These are phyloP conservation scores for Theropithecus gelada DNA, from an alignment of 2,113 vertebrate species.

Conservation along the genomic window DNA sequence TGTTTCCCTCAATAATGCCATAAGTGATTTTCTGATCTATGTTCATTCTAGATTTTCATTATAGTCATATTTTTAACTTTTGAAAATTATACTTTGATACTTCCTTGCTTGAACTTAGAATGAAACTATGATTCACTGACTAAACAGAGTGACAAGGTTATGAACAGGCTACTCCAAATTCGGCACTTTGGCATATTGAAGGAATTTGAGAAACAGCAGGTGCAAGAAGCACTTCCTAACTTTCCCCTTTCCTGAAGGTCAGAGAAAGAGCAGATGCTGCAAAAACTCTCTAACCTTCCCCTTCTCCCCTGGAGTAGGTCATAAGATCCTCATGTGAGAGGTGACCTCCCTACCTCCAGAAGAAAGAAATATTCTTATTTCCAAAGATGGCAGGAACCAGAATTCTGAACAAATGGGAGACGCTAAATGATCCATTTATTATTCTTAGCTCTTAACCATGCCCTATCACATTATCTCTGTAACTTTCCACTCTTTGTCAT, in stretches of 20 bases:
- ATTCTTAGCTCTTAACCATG: not conserved
- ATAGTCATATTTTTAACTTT: not conserved
- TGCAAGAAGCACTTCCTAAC: not conserved
- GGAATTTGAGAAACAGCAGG: not conserved
- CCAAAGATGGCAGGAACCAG: not conserved
- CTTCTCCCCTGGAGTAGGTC: not conserved
- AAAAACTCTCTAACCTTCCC: not conserved
- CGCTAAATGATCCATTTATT: not conserved
- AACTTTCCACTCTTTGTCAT: not conserved
- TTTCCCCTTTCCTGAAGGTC: not conserved
- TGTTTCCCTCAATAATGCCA: not conserved
- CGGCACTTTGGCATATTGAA: too few relatives aligned
- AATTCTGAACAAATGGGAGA: not conserved
- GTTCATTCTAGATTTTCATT: not conserved
- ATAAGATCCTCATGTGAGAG: not conserved
- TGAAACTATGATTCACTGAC: not conserved
- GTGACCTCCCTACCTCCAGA: too few relatives aligned
- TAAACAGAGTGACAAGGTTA: not conserved
- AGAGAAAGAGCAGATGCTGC: not conserved
- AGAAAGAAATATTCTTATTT: not conserved
- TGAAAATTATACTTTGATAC: not conserved
- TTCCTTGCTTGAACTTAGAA: not conserved
- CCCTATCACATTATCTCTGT: not conserved
- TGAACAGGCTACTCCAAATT: not conserved
- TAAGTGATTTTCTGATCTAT: not conserved